Base-by-base conservation (phyloP, 2,888 invertebrate species). In the Uropetala carovei region DNA sequence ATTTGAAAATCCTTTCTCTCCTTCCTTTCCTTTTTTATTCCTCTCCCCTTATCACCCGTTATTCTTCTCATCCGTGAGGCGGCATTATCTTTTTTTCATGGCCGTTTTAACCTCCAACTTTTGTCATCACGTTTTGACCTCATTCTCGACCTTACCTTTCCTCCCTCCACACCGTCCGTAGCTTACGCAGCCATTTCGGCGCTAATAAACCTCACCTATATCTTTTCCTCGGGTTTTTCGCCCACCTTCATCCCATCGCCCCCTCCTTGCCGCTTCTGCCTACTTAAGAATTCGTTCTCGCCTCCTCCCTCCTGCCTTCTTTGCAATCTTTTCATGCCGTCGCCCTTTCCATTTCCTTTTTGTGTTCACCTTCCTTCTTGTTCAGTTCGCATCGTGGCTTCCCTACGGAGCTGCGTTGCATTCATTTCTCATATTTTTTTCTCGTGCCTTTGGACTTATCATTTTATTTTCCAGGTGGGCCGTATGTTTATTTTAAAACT, bases 121-220 rank as follows among this genome's bases (percentile, higher is more conserved):
- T 75, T 75, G 75, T 75, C 75, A 68, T 68, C 68, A 75, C 27
- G 27, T 75, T 18, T 75, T 75, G 75, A 75, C 75, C 75, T 75
- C 22, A 75, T 75, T 75, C 27, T 75, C 27, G 75, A 27, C 13
- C 75, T 75, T 22, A 75, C 75, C 75, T 75, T 75, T 75, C 18
- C 27, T 22, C 75, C 27, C 43, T 13, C 75, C 22, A 75, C 22
- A 75, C 75, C 27, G 75, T 43, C 75, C 22, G 22, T 68, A 68
- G 68, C 68, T 68, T 64, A 27, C 27, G 75, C 75, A 27, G 75
- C 22, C 68, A 16, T 64, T 64, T 14, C 14, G 64, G 14, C 68
- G 68, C 27, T 75, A 75, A 27, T 75, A 75, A 68, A 68, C n/a
- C 68, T 68, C 68, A 68, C 22, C 68, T 68, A 68, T 68, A 68